Conservation (phyloP, 2,113 vertebrate genomes). For the Cyanoramphus novaezelandiae region DNA sequence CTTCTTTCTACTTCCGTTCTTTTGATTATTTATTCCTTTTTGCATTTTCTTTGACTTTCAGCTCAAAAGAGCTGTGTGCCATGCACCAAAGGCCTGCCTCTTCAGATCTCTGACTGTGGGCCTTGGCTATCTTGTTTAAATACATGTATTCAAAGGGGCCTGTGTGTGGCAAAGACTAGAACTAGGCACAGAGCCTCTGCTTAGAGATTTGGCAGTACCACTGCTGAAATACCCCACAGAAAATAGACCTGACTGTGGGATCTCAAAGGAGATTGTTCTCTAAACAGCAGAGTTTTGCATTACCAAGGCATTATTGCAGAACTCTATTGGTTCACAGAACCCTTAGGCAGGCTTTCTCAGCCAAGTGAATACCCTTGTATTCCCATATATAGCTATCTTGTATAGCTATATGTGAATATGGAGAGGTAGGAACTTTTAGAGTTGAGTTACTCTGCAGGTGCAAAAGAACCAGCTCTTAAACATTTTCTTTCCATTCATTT, state of each 20-base stretch:
- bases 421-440: background rate
- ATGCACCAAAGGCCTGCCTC: background rate
- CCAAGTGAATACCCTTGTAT: background rate
- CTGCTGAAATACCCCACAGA: background rate
- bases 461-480: background rate
- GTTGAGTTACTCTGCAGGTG: background rate
- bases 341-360: background rate
- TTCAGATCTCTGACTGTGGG: background rate
- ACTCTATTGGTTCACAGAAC: background rate
- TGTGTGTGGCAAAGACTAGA: background rate
- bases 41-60: constrained; percentile 40
- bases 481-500: background rate
- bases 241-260: background rate
- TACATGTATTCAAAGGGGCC: background rate
- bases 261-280: background rate
- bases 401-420: background rate
- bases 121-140: background rate
- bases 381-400: too few species aligned
- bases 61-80: background rate
- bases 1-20: background rate
- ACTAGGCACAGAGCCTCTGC: background rate
- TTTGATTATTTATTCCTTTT: constrained; percentile 58
- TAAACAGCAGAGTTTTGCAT: background rate
- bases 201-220: background rate
- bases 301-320: background rate